Evolutionary conservation across 2,888 invertebrate genomes (phyloP), one percentile per base, ranked within the genome.

Genomic region (Eristalis intricaria): DNA sequence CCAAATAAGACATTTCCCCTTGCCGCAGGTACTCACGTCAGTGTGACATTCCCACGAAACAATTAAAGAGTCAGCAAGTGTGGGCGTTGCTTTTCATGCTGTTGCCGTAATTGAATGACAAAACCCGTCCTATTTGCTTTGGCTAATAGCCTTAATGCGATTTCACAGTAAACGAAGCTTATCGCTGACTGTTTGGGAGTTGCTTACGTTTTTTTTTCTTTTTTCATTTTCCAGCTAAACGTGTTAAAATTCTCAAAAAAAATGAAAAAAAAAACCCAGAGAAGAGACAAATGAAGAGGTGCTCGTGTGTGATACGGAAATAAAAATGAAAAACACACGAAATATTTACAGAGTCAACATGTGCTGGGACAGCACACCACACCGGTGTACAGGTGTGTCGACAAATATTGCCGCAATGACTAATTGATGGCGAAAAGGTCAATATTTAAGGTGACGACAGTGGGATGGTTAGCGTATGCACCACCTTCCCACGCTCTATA

Each of bases 351-450:
- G 56, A 76, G 60, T 60, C 66, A 79, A 87, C 86, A 87, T 83
- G 74, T 50, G 78, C 83, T 87, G 79, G 69, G 79, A 87, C 78
- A 83, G 71, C 75, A 75, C 79, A 83, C 74, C 70, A 71, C 76
- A 19, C n/a, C 19, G 50, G 50, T 80, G 66, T 84, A 84, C 78
- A 87, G 86, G 86, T 87, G 86, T 87, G 86, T 87, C 86, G 83
- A 71, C 79, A 83, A 87, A 87, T 84, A 87, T 83, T 86, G 83
- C 78, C 78, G 75, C 83, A 87, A 79, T 87, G 86, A 87, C 86
- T 87, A 87, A 87, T 87, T 87, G 86, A 87, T 83, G 86, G 83
- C 83, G 73, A 87, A 87, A 87, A 83, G 84, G 86, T 87, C 86
- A 87, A 86, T 86, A 86, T 86, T 86, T 82, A 86, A 87, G 79